A percentile compares a stretch with the other conserved stretches of the same genome.
Evolutionary conservation across 2,113 vertebrate species (phyloP).

Genomic region (Prinia subflava): DNA sequence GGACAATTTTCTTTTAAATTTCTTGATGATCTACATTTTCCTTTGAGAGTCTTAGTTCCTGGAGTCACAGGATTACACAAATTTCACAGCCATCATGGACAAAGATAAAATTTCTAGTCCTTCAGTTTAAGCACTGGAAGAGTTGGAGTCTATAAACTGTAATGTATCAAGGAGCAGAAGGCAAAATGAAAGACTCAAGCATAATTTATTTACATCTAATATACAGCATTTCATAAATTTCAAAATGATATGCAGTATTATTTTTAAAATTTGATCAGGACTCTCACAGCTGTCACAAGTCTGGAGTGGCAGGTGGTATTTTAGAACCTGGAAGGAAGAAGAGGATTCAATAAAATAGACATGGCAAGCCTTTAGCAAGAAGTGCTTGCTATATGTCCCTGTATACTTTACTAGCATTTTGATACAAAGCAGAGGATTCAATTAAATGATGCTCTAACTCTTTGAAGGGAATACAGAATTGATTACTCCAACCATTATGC

Average conservation of each 20-base stretch:
- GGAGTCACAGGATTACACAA: neutral
- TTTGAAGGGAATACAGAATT: neutral
- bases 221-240: neutral
- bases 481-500: neutral
- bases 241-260: neutral
- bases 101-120: neutral
- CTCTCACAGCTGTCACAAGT: neutral
- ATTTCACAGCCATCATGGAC: neutral
- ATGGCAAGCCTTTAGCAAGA: neutral
- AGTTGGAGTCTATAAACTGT: neutral
- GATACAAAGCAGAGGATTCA: neutral
- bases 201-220: constrained; percentile 5
- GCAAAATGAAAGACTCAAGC: neutral
- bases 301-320: neutral
- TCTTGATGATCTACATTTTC: neutral
- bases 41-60: neutral
- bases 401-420: neutral
- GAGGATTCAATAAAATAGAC: neutral
- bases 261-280: neutral
- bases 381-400: neutral
- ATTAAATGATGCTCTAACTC: neutral
- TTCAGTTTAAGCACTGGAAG: neutral
- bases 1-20: neutral
- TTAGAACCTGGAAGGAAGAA: neutral
- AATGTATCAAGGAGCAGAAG: neutral